Conservation (phyloP, 92 coral and sea anemone species). For the Ricordea florida region DNA sequence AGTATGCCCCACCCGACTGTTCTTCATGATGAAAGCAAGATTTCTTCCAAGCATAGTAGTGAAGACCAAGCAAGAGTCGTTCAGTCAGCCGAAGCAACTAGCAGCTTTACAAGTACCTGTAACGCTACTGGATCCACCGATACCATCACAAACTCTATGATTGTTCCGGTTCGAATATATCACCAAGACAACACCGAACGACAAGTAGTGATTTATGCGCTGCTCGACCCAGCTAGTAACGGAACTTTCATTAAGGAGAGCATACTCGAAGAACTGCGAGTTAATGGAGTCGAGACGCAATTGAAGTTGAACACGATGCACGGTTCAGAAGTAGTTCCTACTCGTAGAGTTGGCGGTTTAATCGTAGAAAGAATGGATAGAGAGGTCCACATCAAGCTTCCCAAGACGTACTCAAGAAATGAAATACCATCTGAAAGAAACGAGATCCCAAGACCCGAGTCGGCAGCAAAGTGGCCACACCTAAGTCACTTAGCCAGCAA, state of each 20-base stretch:
- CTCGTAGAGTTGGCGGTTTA: slow-evolving; percentile 34
- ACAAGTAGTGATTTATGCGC: slow-evolving; percentile 28
- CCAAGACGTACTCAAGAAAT: slow-evolving; percentile 39
- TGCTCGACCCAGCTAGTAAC: slow-evolving; percentile 48
- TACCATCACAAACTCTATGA: too few species aligned
- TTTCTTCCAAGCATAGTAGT: too few species aligned
- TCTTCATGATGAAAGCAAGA: slow-evolving; percentile 43
- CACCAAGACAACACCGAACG: too few species aligned
- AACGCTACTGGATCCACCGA: too few species aligned
- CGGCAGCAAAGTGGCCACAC: slow-evolving; percentile 36
- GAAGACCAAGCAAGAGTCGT: too few species aligned
- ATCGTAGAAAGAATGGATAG: slow-evolving; percentile 26
- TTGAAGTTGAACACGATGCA: slow-evolving; percentile 46
- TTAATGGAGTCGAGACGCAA: slow-evolving; percentile 4
- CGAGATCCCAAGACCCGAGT: slow-evolving; percentile 44
- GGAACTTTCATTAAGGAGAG: slow-evolving; percentile 40
- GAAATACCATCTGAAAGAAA: slow-evolving; percentile 34
- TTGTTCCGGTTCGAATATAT: too few species aligned
- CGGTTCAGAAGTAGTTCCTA: slow-evolving; percentile 35
- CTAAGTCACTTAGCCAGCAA: neutral
- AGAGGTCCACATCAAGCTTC: slow-evolving; percentile 25
- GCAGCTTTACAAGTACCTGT: too few species aligned
- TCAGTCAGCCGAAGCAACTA: too few species aligned
- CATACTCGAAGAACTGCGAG: slow-evolving; percentile 11
- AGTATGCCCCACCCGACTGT: slow-evolving; percentile 40